phyloP scores from a whole-genome alignment of 2,888 invertebrate species.

The Abrostola triplasia region DNA sequence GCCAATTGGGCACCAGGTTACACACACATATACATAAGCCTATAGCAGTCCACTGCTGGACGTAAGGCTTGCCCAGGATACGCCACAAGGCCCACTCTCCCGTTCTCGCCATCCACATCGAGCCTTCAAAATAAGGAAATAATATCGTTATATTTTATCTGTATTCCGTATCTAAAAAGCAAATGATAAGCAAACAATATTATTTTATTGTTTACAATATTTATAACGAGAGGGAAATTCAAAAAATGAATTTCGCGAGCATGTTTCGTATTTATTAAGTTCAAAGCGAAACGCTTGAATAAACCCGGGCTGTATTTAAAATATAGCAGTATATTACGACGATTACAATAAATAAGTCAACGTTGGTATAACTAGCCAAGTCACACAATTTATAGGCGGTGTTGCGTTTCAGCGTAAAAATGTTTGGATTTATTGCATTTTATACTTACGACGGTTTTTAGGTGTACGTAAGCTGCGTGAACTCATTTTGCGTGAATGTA shows the following conservation, averaged over 20 bases:
- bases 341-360: slow-evolving; percentile 60
- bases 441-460: slow-evolving; percentile 33
- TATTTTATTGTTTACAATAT: neutral
- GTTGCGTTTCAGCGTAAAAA: slow-evolving; percentile 57
- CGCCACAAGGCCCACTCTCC: no score
- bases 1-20: no score
- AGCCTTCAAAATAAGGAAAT: no score
- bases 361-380: slow-evolving; percentile 57
- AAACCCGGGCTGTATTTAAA: slow-evolving; percentile 39
- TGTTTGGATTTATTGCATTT: slow-evolving; percentile 57
- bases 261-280: slow-evolving; percentile 45
- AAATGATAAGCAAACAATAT: slow-evolving; percentile 12
- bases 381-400: slow-evolving; percentile 55
- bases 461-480: slow-evolving; percentile 47
- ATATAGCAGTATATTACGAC: slow-evolving; percentile 46
- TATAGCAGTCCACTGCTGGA: no score
- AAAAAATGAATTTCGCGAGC: slow-evolving; percentile 17
- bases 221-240: slow-evolving; percentile 6
- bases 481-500: slow-evolving; percentile 53
- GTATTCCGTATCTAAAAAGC: slow-evolving; percentile 12
- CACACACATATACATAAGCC: no score
- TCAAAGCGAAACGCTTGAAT: slow-evolving; percentile 28
- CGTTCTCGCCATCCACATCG: no score
- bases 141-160: slow-evolving; percentile 7
- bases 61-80: no score